A percentile compares a stretch with the other conserved stretches of the same genome.
Conservation (phyloP, 2,113 vertebrate genomes). For the Accipiter cooperii region DNA sequence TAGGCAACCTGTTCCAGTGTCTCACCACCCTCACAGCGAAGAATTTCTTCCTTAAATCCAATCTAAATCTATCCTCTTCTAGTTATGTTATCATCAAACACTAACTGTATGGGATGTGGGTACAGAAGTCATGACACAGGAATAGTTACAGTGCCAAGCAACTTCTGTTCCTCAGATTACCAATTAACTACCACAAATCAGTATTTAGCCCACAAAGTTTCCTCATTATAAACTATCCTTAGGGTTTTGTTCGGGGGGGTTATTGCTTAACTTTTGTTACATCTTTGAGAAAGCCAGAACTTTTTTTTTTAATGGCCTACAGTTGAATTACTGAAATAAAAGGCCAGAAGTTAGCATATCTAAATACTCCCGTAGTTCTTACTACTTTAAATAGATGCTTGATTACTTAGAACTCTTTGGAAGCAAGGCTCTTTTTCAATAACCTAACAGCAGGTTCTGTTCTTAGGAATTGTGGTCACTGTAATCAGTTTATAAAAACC, state of each 20-base stretch:
- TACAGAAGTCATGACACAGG: neutral
- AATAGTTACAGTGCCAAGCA: neutral
- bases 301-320: neutral
- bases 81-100: neutral
- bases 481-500: neutral
- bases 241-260: neutral
- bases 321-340: neutral
- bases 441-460: neutral
- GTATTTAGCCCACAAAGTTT: neutral
- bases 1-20: neutral
- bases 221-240: neutral
- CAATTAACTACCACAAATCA: neutral
- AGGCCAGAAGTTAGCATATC: neutral
- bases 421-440: neutral
- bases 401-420: neutral
- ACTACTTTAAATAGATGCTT: neutral
- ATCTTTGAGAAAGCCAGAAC: neutral
- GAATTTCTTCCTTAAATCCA: neutral
- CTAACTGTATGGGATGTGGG: too few relatives aligned
- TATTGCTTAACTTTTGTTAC: neutral
- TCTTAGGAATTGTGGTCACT: neutral
- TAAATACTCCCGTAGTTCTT: neutral
- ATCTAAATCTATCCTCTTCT: too few relatives aligned
- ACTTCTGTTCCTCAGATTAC: neutral
- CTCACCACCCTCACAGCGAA: fast-evolving